Base-by-base conservation (phyloP, 1,140 invertebrate species). In the Drosophila bocqueti region DNA sequence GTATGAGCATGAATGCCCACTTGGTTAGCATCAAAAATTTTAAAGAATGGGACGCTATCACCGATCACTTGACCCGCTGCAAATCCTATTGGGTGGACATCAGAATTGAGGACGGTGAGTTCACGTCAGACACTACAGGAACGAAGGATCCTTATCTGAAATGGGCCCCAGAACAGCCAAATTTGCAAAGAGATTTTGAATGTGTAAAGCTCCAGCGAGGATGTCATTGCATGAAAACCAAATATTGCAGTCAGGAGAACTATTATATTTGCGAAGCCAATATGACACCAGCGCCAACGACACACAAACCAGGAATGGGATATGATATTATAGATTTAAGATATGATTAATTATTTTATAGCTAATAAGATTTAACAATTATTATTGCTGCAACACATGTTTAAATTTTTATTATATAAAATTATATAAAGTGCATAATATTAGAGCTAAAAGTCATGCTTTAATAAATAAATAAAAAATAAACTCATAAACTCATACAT, bases 181-280 rank as follows among this genome's bases (percentile, higher is more conserved):
- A 34, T 13, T 4, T 8, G 21, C 0, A 0, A 10, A 0, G 10
- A 11, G 4, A 21, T 16, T 10, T 24, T 38, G 18, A 55, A 0
- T 55, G 52, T 16, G 52, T 55, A 1, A 55, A 55, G 34, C 34
- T 55, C 0, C 15, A 10, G 18, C 11, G 2, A 6, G 2, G 2
- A 24, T 38, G 2, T 55, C 50, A 36, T 54, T 1, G 2, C 15
- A 55, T 55, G 52, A 38, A 24, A 16, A 38, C 34, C 15, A 38
- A 38, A 16, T 24, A 24, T 24, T 57, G 54, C 21, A 40, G 21
- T 10, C 21, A 57, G 15, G 21, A 26, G 1, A 57, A 40, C 15
- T 24, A 40, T 57, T 57, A n/a, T 57, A 57, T 57, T 40, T 38
- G 54, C 21, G 54, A 57, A n/a, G 15, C 52, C 52, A 10, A 38